phyloP scores from a whole-genome alignment of 30 jellyfish, hydroid and myxozoan species.

The Morbakka virulenta region DNA sequence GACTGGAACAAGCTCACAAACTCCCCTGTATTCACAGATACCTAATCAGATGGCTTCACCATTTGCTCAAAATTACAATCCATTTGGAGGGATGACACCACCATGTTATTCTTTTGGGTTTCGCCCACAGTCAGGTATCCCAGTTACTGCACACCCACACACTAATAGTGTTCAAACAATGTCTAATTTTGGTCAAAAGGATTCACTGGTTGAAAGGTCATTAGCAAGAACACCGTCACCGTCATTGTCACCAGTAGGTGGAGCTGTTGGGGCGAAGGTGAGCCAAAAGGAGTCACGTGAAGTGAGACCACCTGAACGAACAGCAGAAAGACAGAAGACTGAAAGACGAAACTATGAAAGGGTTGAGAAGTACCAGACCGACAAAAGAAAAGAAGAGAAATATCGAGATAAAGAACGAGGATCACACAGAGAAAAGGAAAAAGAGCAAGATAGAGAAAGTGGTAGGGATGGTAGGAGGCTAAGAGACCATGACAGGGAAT shows the following conservation, averaged over 20 bases:
- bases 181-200: conserved; percentile 30
- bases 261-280: conserved; percentile 22
- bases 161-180: too few species aligned
- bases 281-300: conserved; percentile 19
- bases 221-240: too few species aligned
- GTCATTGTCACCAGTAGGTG: conserved; percentile 58
- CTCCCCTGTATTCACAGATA: conserved; percentile 60
- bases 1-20: conserved; percentile 86
- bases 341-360: conserved; percentile 10
- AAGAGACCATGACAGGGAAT: conserved; percentile 2
- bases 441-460: conserved; percentile 30
- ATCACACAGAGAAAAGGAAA: conserved; percentile 4
- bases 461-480: conserved; percentile 44
- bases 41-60: conserved; percentile 57
- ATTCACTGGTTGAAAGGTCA: conserved; percentile 62
- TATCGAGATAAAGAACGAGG: conserved; percentile 18
- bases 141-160: conserved; percentile 47
- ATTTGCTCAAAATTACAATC: conserved; percentile 71
- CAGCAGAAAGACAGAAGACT: conserved; percentile 9
- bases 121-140: conserved; percentile 56
- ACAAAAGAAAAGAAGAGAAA: conserved; percentile 32
- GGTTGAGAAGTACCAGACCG: conserved; percentile 24
- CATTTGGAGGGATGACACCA: conserved; percentile 88
- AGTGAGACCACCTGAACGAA: conserved; percentile 45
- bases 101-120: conserved; percentile 76